Evolutionary conservation across 2,113 vertebrate species (phyloP).

Genomic region (Bufo gargarizans): DNA sequence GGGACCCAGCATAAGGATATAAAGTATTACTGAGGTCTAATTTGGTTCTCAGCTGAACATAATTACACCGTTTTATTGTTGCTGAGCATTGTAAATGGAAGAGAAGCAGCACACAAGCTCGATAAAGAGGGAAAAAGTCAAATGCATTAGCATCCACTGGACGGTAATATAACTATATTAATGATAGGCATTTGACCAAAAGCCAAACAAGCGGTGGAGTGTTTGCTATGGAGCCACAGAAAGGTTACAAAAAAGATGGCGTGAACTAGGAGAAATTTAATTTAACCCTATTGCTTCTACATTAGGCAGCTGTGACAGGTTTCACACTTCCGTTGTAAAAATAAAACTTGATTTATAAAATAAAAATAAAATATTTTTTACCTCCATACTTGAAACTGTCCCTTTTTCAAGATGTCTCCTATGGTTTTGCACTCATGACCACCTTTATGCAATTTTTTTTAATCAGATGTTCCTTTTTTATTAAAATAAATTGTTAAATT

Average conservation of each 20-base stretch:
- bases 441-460: too few relatives aligned
- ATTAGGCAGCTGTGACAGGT: too few relatives aligned
- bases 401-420: too few relatives aligned
- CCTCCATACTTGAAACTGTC: too few relatives aligned
- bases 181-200: constrained; percentile 15
- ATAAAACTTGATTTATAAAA: too few relatives aligned
- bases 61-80: constrained; percentile 31
- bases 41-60: constrained; percentile 21
- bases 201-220: constrained; percentile 19
- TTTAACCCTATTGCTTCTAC: background rate
- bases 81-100: constrained; percentile 16
- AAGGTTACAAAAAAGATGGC: background rate
- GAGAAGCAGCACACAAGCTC: constrained; percentile 17
- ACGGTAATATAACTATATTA: constrained; percentile 25
- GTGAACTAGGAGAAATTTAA: background rate
- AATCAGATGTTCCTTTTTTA: too few relatives aligned
- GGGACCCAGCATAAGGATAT: constrained; percentile 3
- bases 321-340: too few relatives aligned
- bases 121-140: constrained; percentile 12
- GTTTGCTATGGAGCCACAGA: background rate
- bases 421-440: too few relatives aligned
- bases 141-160: constrained; percentile 31
- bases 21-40: constrained; percentile 27
- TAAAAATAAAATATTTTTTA: too few relatives aligned
- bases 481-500: too few relatives aligned